Conservation (phyloP, 2,888 invertebrate species). For the Latheticus oryzae region DNA sequence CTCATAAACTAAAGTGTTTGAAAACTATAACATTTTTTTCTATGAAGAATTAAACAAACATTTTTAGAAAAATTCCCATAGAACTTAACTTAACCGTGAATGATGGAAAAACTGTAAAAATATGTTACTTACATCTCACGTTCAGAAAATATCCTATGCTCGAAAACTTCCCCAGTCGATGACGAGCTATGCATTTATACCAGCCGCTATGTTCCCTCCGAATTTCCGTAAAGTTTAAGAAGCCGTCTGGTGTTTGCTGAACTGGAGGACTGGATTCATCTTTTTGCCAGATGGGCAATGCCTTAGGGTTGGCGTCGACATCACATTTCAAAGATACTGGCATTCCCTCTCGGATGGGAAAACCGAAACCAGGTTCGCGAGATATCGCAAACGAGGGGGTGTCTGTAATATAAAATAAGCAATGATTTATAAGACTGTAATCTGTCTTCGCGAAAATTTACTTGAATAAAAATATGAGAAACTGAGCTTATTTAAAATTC, state of each 20-base stretch:
- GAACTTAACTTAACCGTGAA: too few species aligned
- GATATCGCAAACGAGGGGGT: slow-evolving; percentile 93
- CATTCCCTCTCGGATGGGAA: slow-evolving; percentile 88
- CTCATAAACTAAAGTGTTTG: too few species aligned
- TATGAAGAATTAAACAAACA: too few species aligned
- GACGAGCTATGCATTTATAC: slow-evolving; percentile 91
- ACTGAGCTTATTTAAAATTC: too few species aligned
- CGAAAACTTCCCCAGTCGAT: slow-evolving; percentile 85
- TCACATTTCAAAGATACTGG: slow-evolving; percentile 91
- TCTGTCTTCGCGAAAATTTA: slow-evolving; percentile 19
- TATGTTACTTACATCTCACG: slow-evolving; percentile 81
- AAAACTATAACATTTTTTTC: too few species aligned
- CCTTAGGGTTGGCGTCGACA: slow-evolving; percentile 92
- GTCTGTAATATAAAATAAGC: slow-evolving; percentile 70
- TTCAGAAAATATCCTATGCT: slow-evolving; percentile 93
- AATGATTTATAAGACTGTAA: slow-evolving; percentile 36
- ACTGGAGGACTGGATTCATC: slow-evolving; percentile 68
- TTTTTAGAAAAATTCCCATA: too few species aligned
- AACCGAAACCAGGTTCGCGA: slow-evolving; percentile 92
- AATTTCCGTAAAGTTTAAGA: slow-evolving; percentile 86
- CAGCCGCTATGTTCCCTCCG: slow-evolving; percentile 87
- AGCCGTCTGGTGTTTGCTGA: slow-evolving; percentile 80
- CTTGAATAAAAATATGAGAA: too few species aligned
- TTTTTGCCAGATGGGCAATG: slow-evolving; percentile 85
- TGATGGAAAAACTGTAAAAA: slow-evolving; percentile 1